phyloP scores from a whole-genome alignment of 2,797 vertebrate genomes.

The Coregonus ussuriensis region DNA sequence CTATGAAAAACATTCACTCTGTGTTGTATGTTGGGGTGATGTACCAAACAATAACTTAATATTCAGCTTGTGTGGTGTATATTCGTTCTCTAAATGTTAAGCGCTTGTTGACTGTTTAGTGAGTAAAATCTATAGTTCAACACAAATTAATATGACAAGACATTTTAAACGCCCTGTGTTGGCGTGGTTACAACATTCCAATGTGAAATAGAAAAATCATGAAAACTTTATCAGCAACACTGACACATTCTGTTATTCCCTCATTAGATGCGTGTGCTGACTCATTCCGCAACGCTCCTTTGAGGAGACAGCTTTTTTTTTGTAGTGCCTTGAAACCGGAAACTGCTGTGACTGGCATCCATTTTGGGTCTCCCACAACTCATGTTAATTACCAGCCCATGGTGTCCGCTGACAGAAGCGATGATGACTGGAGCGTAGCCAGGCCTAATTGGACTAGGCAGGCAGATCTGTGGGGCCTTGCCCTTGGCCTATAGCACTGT shows the following conservation, averaged over 20 bases:
- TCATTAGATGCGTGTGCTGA: background rate
- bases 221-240: background rate
- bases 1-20: background rate
- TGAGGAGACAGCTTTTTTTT: slow-evolving; percentile 14
- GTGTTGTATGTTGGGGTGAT: background rate
- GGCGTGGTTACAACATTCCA: background rate
- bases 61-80: background rate
- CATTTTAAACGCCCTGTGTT: background rate
- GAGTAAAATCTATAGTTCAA: background rate
- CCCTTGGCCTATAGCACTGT: slow-evolving; percentile 29
- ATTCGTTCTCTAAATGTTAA: background rate
- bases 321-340: slow-evolving; percentile 34
- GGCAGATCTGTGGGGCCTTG: slow-evolving; percentile 40
- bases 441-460: slow-evolving; percentile 59
- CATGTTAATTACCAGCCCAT: slow-evolving; percentile 51
- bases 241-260: background rate
- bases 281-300: slow-evolving; percentile 8
- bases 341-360: slow-evolving; percentile 28
- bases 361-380: slow-evolving; percentile 31
- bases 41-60: background rate
- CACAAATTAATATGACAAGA: background rate
- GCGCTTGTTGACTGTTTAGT: background rate
- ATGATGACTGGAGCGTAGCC: slow-evolving; percentile 42
- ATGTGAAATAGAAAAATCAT: background rate
- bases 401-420: slow-evolving; percentile 25